Evolutionary conservation across 2,113 vertebrate genomes (phyloP).

Genomic region (Kobus ellipsiprymnus): DNA sequence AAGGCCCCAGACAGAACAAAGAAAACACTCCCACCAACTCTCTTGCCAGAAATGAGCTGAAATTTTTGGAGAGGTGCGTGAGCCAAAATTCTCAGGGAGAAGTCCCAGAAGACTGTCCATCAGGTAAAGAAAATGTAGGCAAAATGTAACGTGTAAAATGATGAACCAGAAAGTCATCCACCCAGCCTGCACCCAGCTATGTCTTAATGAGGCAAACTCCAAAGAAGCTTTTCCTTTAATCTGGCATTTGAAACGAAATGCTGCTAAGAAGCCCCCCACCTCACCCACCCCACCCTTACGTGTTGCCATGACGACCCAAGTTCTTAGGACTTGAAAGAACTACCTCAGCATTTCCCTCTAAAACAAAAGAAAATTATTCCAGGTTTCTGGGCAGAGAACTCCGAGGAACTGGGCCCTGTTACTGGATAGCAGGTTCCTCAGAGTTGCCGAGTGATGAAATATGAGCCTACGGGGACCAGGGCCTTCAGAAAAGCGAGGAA

Average conservation of each 20-base stretch:
- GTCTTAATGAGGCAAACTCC: conserved; percentile 43
- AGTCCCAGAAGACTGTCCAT: background rate
- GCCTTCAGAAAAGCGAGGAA: conserved; percentile 13
- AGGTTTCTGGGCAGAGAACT: conserved; percentile 42
- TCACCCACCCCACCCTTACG: conserved; percentile 36
- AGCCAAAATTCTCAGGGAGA: background rate
- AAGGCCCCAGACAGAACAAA: background rate
- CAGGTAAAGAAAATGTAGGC: background rate
- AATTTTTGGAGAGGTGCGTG: background rate
- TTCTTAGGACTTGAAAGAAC: conserved; percentile 64
- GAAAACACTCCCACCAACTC: background rate
- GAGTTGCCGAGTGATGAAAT: conserved; percentile 44
- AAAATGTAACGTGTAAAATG: background rate
- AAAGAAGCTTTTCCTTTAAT: conserved; percentile 65
- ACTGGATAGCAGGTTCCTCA: conserved; percentile 9
- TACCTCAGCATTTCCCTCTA: conserved; percentile 60
- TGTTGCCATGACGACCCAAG: conserved; percentile 78
- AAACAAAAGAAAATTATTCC: conserved; percentile 66
- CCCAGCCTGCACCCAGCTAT: background rate
- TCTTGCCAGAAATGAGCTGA: conserved; percentile 22
- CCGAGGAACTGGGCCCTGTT: conserved; percentile 39
- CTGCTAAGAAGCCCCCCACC: conserved; percentile 70
- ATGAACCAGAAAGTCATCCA: background rate
- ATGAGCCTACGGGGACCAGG: background rate
- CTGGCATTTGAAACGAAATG: conserved; percentile 65